phyloP scores from a whole-genome alignment of 2,797 vertebrate species.

The Pampus argenteus region DNA sequence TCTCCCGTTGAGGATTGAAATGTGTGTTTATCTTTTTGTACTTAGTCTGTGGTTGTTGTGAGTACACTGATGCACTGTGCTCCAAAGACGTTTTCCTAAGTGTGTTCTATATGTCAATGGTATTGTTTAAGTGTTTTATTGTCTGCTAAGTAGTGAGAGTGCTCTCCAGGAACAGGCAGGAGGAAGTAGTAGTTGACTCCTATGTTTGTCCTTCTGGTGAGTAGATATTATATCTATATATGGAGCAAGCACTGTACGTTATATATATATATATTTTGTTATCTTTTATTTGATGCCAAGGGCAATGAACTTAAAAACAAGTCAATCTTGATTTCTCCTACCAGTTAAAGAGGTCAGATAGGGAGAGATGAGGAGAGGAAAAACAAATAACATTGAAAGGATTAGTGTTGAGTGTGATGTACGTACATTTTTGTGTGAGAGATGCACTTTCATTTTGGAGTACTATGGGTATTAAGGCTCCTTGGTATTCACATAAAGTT shows the following conservation, averaged over 20 bases:
- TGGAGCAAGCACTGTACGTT: not conserved
- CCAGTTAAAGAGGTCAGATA: constrained; percentile 26
- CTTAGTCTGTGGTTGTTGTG: not conserved
- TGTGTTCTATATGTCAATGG: not conserved
- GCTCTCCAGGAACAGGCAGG: not conserved
- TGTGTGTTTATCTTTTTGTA: not conserved
- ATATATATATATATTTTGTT: not conserved
- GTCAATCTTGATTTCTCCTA: constrained; percentile 36
- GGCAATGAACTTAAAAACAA: constrained; percentile 20
- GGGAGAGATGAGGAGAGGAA: constrained; percentile 31
- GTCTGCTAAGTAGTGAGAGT: constrained; percentile 4
- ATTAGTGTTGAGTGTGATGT: constrained; percentile 43
- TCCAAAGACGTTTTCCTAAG: not conserved
- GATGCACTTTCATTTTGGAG: constrained; percentile 31
- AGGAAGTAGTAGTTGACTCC: not conserved
- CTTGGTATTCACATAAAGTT: constrained; percentile 28
- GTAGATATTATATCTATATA: not conserved
- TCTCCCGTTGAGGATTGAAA: not conserved
- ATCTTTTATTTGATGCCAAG: not conserved
- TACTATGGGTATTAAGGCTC: constrained; percentile 26
- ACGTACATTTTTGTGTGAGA: constrained; percentile 21
- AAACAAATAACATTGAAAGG: constrained; percentile 46
- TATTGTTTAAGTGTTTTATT: constrained; percentile 12
- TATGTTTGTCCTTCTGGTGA: not conserved
- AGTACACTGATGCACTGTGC: constrained; percentile 1